Evolutionary conservation across 1,140 invertebrate genomes (phyloP), one percentile per base, ranked within the genome.

Genomic region (Calephelis nemesis): DNA sequence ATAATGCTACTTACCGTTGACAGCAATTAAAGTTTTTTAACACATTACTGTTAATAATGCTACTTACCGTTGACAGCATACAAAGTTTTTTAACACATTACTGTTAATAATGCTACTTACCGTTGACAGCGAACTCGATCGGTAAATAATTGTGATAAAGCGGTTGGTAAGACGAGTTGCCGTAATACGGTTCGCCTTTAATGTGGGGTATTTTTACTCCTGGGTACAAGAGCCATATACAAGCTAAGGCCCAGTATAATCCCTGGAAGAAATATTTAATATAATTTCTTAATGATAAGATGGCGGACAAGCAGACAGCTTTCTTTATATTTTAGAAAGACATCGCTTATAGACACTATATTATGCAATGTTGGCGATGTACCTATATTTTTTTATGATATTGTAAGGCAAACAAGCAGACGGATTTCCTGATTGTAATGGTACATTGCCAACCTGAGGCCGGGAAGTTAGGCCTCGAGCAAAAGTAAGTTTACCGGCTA

Each of bases 101-200:
- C 30, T 67, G 11, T 54, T 54, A 30, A 30, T 30, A 30, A 30
- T 30, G 30, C 30, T 30, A 70, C 70, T 83, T 74, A 91, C 91
- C 97, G 78, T 97, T 95, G 68, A 95, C 93, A 49, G 95, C 94
- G 81, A 96, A 96, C 82, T 98, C 97, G 11, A 94, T 93, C 19
- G 95, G 95, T 70, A 96, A 84, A 78, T 96, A 95, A 70, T 94
- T 92, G 8, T 95, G 94, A 76, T 96, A 96, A 7, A 95, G 75
- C 9, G 94, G 93, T 7, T 88, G 91, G 77, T 95, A 95, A 0
- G 94, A 93, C 15, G 92, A 94, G 72, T 94, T 95, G 52, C 94
- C 91, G 65, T 80, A 89, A 73, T 94, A 94, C 1, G 92, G 80
- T 81, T 96, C 95, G 54, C 94, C 95, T 82, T 95, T 94, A 15